Evolutionary conservation across 2,113 vertebrate species (phyloP), one percentile per base, ranked within the genome.

Genomic region (Melanerpes aurifrons): DNA sequence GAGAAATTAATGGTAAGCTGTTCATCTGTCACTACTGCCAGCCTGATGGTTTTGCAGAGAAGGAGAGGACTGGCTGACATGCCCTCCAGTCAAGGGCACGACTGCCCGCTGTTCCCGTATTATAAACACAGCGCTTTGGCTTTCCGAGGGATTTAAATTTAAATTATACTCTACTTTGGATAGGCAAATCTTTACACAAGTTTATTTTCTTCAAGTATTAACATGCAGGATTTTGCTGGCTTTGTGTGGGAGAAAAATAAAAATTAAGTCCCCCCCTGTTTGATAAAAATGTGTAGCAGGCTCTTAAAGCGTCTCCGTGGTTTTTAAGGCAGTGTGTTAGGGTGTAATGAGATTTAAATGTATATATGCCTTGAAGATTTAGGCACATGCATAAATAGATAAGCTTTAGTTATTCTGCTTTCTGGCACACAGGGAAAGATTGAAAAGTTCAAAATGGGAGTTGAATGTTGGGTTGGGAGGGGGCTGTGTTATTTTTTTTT

Each of bases 11-110:
- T 98, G 97, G 97, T 98, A 98, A 98, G 97, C 97, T 97, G 97
- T 98, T 98, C 97, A 98, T 98, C 98, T 98, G 98, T 98, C 98
- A 98, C 96, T 94, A 97, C 97, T 98, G 98, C 98, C 97, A 98
- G 97, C 87, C 97, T 97, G 97, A 98, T 97, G 97, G 95, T 95
- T 98, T 97, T 95, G 90, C 96, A 96, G 96, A 95, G 96, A 96
- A 98, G 93, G 96, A 93, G 82, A 97, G 95, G 93, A 97, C 95
- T 97, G 78, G 96, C 97, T 97, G 97, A 98, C 96, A 97, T 98
- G 97, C 97, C 97, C 98, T 98, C 97, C 97, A 98, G 97, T 98
- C 97, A 98, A 98, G 98, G 98, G 97, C 97, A 98, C 72, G 96
- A 95, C 97, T 98, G 97, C 98, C 98, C 79, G 75, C 97, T 97